A percentile compares a stretch with the other conserved stretches of the same genome.
phyloP scores from a whole-genome alignment of 2,888 invertebrate species.

The Alloplasta piceator region DNA sequence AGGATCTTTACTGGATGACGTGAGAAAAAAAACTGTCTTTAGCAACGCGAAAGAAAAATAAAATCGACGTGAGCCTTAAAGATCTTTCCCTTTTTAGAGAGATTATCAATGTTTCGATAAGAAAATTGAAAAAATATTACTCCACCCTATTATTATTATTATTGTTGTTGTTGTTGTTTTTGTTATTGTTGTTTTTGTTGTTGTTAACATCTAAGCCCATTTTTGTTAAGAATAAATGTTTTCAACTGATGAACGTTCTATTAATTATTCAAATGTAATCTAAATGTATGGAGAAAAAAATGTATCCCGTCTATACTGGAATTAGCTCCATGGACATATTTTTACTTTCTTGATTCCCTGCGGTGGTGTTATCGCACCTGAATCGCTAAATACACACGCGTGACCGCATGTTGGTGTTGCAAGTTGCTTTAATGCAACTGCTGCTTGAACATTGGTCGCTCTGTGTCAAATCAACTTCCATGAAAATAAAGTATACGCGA shows the following conservation, averaged over 20 bases:
- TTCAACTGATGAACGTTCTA: background rate
- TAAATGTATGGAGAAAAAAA: background rate
- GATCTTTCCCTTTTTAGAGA: too few relatives aligned
- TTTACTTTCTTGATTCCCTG: constrained; percentile 55
- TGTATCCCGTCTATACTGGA: background rate
- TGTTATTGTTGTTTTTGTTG: background rate
- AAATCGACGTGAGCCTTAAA: constrained; percentile 1
- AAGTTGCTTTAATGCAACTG: constrained; percentile 43
- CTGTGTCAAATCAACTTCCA: background rate
- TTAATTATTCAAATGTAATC: background rate
- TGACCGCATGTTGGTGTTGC: constrained; percentile 58
- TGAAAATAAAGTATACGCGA: too few relatives aligned
- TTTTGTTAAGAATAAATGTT: background rate
- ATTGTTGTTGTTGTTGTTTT: too few relatives aligned
- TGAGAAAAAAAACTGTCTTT: constrained; percentile 23
- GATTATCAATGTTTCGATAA: too few relatives aligned
- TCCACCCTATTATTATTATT: too few relatives aligned
- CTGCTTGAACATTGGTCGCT: constrained; percentile 12
- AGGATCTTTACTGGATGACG: constrained; percentile 53
- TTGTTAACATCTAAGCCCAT: background rate
- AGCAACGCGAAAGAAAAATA: background rate
- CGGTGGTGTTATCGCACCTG: constrained; percentile 42
- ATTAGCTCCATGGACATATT: constrained; percentile 28
- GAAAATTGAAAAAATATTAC: too few relatives aligned
- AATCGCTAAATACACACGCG: constrained; percentile 68